Evolutionary conservation across 2,888 invertebrate species (phyloP).

Genomic region (Drosophila mercatorum): DNA sequence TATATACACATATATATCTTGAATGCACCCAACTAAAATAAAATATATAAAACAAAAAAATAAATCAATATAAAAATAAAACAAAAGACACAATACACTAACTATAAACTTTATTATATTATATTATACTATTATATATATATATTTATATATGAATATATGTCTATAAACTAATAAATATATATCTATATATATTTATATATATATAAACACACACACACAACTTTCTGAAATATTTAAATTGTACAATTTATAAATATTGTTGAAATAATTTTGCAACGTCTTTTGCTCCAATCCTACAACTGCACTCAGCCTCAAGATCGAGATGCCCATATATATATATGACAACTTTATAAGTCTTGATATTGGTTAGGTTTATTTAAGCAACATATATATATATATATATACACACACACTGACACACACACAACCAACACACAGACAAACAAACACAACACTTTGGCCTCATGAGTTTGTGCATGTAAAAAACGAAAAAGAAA

Average conservation of each 20-base stretch:
- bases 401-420: conserved; percentile 4
- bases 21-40: too few species aligned
- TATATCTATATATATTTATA: conserved; percentile 1
- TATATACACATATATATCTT: neutral
- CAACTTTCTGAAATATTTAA: conserved; percentile 20
- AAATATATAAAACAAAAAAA: too few species aligned
- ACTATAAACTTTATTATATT: too few species aligned
- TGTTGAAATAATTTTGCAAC: conserved; percentile 14
- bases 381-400: conserved; percentile 32
- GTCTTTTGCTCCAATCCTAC: conserved; percentile 13
- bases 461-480: conserved; percentile 77
- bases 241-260: conserved; percentile 10
- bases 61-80: too few species aligned
- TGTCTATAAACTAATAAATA: conserved; percentile 15
- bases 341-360: conserved; percentile 45
- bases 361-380: conserved; percentile 59
- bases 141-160: neutral
- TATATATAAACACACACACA: conserved; percentile 11
- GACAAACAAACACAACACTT: conserved; percentile 27
- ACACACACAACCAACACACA: neutral
- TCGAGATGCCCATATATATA: conserved; percentile 3
- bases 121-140: too few species aligned
- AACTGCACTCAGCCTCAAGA: neutral
- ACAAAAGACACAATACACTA: too few species aligned
- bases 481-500: conserved; percentile 75